Conservation (phyloP, 2,888 invertebrate species). For the Gerris lacustris region DNA sequence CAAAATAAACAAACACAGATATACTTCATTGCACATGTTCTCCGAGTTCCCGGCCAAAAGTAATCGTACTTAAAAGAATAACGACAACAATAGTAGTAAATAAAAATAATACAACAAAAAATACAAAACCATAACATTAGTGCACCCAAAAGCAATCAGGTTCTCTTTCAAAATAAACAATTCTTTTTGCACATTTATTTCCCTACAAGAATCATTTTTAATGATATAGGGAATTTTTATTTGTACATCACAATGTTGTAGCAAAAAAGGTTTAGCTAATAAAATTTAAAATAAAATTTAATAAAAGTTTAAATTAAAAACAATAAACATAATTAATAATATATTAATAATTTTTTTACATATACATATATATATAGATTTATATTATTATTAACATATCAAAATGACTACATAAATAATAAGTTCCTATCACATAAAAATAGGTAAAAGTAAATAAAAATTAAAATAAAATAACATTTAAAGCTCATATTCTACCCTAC, state of each 20-base stretch:
- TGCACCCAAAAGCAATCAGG: neutral
- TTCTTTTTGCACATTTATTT: neutral
- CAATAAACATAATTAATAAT: conserved; percentile 7
- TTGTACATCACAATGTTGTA: conserved; percentile 9
- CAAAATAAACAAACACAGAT: conserved; percentile 12
- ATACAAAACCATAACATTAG: neutral
- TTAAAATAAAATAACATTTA: neutral
- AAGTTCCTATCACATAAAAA: neutral
- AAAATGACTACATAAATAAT: neutral
- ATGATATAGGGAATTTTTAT: neutral
- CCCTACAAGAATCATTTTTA: conserved; percentile 4
- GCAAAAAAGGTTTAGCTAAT: neutral
- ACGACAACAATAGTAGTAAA: no score
- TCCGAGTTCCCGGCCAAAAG: conserved; percentile 19
- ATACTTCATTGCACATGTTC: conserved; percentile 18
- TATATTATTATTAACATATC: neutral
- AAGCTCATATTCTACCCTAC: neutral
- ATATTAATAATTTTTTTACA: neutral
- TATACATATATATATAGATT: neutral
- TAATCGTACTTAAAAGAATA: neutral
- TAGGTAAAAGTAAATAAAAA: neutral
- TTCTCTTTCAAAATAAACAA: no score
- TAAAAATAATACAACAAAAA: no score
- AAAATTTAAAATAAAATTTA: neutral
- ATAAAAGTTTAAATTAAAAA: neutral